Conservation (phyloP, 2,113 vertebrate genomes). For the Alectura lathami region DNA sequence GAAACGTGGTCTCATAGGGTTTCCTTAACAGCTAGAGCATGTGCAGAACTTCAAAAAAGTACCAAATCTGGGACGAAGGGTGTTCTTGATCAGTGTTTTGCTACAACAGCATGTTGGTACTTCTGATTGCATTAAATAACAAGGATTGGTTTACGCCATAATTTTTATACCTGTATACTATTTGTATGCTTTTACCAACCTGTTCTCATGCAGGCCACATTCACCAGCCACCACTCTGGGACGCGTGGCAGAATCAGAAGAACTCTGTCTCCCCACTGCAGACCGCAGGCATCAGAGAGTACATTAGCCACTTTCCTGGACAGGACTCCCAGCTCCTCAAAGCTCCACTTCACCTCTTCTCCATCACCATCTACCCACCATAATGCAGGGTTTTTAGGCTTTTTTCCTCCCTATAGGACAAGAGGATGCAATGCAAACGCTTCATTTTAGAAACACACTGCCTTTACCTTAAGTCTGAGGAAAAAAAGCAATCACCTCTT, state of each 20-base stretch:
- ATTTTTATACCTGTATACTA: background rate
- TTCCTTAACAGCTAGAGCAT: background rate
- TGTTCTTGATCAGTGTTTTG: background rate
- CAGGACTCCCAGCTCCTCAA: constrained; percentile 79
- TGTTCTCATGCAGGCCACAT: constrained; percentile 82
- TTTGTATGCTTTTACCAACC: constrained; percentile 60
- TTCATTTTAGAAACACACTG: background rate
- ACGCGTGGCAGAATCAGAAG: constrained; percentile 79
- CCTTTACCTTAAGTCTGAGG: background rate
- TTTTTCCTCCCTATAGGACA: constrained; percentile 62
- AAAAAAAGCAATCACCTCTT: background rate
- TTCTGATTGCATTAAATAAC: background rate
- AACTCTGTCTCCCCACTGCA: constrained; percentile 77
- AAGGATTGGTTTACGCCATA: background rate
- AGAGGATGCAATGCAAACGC: background rate
- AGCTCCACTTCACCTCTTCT: constrained; percentile 81
- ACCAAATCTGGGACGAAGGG: background rate
- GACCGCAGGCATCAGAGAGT: constrained; percentile 73
- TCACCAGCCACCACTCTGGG: constrained; percentile 86
- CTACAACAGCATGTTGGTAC: background rate
- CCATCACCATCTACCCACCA: constrained; percentile 79
- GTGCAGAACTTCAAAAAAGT: background rate
- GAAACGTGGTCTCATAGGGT: background rate
- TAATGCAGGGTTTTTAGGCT: constrained; percentile 71
- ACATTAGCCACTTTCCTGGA: constrained; percentile 80